Evolutionary conservation across 30 jellyfish, hydroid and myxozoan genomes (phyloP), one percentile per base, ranked within the genome.

Genomic region (Hydractinia symbiolongicarpus): DNA sequence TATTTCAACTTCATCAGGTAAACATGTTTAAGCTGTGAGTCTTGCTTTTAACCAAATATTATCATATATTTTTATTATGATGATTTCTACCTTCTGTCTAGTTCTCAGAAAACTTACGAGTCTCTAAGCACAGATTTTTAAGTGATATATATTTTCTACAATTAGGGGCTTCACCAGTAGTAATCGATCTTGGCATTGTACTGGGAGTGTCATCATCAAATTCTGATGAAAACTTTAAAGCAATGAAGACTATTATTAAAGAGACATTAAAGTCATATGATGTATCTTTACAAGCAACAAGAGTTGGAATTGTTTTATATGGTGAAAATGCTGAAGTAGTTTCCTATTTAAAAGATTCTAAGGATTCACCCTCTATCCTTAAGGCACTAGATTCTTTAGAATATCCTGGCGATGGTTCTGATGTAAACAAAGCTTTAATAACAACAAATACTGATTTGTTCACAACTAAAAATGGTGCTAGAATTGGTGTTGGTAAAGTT

Each of bases 381-480:
- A 5, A 9, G 30, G 30, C 73, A 5, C 16, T 62, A 6, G 9
- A 62, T 6, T 62, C 73, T 62, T 62, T 62, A 9, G 73, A 62
- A 62, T 62, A 62, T 62, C 73, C 9, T 5, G 73, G 73, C 30
- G 73, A 62, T 62, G 73, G 73, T 5, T 62, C 16, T 62, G 73
- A 62, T 9, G 16, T 62, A 62, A 62, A 9, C 16, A 62, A 9
- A 62, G 73, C 73, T 15, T 62, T 62, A 62, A 9, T 62, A 9
- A 9, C 73, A 62, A 50, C 30, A 5, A 62, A 62, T 7, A 50
- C 16, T 5, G 9, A 62, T 15, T 50, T 62, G 73, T 62, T 62
- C 30, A 5, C 73, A 62, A 15, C 73, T 5, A 50, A 62, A 62
- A 62, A 62, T 9, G 73, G 73, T 5, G 73, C 73, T 9, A 62